Percentiles rank a stretch among this genome's conserved stretches.
These are phyloP conservation scores for Accipiter cooperii DNA, from an alignment of 2,113 vertebrate genomes.

Conservation along the genomic window DNA sequence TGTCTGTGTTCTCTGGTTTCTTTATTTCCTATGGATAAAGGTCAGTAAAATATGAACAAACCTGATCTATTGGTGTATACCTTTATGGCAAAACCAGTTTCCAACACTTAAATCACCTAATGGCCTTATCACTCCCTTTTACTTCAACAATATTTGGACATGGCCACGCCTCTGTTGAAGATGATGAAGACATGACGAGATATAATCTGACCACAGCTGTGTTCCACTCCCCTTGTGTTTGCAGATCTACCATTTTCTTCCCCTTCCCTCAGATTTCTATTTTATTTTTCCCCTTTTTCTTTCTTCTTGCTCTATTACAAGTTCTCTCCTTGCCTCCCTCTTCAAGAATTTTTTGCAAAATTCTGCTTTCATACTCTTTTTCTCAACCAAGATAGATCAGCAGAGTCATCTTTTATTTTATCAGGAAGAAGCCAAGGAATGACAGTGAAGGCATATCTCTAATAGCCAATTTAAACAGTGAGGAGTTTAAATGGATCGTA, in stretches of 20 bases:
- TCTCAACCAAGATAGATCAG: not conserved
- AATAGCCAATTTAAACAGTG: not conserved
- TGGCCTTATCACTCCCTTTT: not conserved
- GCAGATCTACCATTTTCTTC: not conserved
- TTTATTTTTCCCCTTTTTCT: not conserved
- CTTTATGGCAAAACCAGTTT: not conserved
- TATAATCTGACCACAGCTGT: not conserved
- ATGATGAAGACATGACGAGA: accelerated
- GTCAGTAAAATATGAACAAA: not conserved
- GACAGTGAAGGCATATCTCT: not conserved
- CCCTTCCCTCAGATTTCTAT: not conserved
- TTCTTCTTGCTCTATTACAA: not conserved
- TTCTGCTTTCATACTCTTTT: not conserved
- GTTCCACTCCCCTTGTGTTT: not conserved
- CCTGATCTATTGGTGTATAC: not conserved
- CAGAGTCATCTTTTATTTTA: not conserved
- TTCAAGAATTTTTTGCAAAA: not conserved
- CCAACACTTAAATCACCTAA: not conserved
- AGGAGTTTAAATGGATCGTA: not conserved
- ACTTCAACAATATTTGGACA: not conserved
- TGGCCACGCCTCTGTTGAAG: not conserved
- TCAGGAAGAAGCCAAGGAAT: not conserved
- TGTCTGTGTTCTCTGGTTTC: not conserved
- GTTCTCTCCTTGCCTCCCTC: not conserved
- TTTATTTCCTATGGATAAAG: not conserved